Percentiles rank a stretch among this genome's conserved stretches.
phyloP scores from a whole-genome alignment of 2,113 vertebrate species.

The Bubo blakistoni region DNA sequence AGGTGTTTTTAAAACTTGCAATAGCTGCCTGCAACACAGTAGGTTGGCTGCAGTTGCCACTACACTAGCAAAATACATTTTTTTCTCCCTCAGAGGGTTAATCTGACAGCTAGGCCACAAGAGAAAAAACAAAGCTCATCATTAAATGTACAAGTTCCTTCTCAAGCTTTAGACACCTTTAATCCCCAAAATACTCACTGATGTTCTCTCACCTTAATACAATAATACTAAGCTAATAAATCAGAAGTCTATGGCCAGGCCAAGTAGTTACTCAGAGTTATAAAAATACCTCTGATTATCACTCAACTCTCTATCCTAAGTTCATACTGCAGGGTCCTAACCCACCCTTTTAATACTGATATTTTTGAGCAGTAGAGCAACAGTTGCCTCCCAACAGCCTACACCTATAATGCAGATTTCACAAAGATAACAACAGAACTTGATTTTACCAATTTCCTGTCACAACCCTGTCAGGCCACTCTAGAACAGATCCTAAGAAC shows the following conservation, averaged over 20 bases:
- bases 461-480: not conserved
- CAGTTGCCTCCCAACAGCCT: not conserved
- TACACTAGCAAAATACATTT: not conserved
- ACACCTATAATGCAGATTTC: not conserved
- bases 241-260: not conserved
- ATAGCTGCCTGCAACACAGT: not conserved
- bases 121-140: not conserved
- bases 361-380: not conserved
- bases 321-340: not conserved
- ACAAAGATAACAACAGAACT: not conserved
- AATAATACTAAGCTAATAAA: not conserved
- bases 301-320: not conserved
- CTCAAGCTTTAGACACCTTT: not conserved
- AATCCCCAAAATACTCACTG: not conserved
- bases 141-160: not conserved
- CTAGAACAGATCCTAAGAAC: not conserved
- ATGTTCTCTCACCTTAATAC: not conserved
- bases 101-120: not conserved
- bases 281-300: not conserved
- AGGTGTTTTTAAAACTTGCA: not conserved
- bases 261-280: not conserved
- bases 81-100: not conserved
- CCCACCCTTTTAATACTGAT: not conserved
- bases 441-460: slow-evolving; percentile 3
- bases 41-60: not conserved